Conservation (phyloP, 1,140 invertebrate species). For the Odontomachus brunneus region DNA sequence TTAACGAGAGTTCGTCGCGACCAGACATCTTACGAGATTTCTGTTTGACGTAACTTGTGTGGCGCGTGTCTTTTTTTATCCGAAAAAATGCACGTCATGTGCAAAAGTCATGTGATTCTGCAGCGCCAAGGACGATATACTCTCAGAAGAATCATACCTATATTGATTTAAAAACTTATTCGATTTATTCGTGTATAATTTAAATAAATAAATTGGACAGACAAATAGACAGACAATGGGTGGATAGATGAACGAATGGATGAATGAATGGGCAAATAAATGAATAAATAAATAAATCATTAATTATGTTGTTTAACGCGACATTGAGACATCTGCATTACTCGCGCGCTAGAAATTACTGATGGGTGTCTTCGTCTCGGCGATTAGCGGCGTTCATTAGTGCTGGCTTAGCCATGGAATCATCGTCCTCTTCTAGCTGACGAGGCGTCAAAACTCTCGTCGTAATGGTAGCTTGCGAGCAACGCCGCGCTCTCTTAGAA, state of each 20-base stretch:
- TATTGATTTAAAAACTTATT: too few species aligned
- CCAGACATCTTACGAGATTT: constrained; percentile 11
- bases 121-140: constrained; percentile 6
- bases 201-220: too few species aligned
- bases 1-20: constrained; percentile 25
- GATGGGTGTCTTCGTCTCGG: constrained; percentile 17
- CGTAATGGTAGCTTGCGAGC: constrained; percentile 48
- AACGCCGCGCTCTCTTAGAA: constrained; percentile 31
- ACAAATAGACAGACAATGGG: too few species aligned
- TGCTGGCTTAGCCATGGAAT: constrained; percentile 33
- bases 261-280: too few species aligned
- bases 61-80: neutral
- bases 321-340: too few species aligned
- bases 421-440: constrained; percentile 12
- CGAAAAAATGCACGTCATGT: neutral
- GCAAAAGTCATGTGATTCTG: constrained; percentile 11
- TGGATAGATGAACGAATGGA: too few species aligned
- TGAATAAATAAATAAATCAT: too few species aligned
- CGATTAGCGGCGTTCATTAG: constrained; percentile 73
- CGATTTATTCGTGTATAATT: too few species aligned
- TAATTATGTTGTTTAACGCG: too few species aligned
- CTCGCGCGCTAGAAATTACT: too few species aligned
- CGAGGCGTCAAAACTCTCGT: constrained; percentile 66
- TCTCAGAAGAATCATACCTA: neutral
- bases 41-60: neutral